Percentiles rank a stretch among this genome's conserved stretches.
Conservation (phyloP, 2,888 invertebrate genomes). For the Branchellion lobata region DNA sequence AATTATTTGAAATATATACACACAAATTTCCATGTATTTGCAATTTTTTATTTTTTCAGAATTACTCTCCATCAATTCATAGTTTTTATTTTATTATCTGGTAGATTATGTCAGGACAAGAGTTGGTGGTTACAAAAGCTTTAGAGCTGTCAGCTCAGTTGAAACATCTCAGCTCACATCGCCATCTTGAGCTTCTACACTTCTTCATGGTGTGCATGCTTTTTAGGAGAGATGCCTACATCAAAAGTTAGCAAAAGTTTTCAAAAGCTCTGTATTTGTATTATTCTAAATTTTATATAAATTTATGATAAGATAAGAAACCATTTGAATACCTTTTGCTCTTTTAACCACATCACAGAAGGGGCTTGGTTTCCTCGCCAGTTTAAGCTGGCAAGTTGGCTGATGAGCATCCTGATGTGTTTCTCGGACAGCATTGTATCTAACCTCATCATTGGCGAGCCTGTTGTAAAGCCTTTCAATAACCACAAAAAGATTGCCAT, state of each 20-base stretch:
- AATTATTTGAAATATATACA: no score
- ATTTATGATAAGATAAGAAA: no score
- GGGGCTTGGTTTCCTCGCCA: conserved; percentile 77
- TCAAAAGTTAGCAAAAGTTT: background rate
- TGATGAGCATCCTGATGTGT: conserved; percentile 94
- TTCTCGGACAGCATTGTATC: conserved; percentile 96
- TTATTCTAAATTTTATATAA: no score
- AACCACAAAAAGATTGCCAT: conserved; percentile 88
- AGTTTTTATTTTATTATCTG: no score
- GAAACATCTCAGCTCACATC: conserved; percentile 97
- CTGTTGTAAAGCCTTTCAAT: conserved; percentile 89
- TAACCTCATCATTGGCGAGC: conserved; percentile 91
- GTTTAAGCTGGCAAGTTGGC: conserved; percentile 95
- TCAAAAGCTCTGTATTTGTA: no score
- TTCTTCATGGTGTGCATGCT: conserved; percentile 84
- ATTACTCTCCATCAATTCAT: no score
- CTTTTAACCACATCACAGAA: background rate
- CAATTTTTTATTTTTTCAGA: no score
- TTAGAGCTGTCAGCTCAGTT: conserved; percentile 60
- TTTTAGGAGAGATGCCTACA: conserved; percentile 1
- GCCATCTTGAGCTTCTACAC: conserved; percentile 98
- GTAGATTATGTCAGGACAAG: background rate
- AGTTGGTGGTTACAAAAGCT: background rate
- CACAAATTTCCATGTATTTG: no score
- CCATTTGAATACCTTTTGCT: no score